phyloP scores from a whole-genome alignment of 2,113 vertebrate species.

The Oenanthe oenanthe region DNA sequence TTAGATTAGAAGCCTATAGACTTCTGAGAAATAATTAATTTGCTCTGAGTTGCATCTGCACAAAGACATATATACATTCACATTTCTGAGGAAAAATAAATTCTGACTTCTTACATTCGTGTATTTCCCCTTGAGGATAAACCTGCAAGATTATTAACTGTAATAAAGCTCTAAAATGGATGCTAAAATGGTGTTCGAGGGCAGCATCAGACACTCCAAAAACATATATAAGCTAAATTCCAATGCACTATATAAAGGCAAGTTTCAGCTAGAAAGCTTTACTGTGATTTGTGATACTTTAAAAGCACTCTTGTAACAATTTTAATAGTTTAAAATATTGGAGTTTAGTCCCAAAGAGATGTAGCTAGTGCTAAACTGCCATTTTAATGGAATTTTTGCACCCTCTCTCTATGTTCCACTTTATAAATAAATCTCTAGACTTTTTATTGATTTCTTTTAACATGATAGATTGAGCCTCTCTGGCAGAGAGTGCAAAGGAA shows the following conservation, averaged over 20 bases:
- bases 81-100: neutral
- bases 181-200: constrained; percentile 30
- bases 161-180: constrained; percentile 40
- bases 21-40: constrained; percentile 12
- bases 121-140: neutral
- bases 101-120: neutral
- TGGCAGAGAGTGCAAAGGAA: constrained; percentile 37
- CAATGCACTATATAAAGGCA: constrained; percentile 19
- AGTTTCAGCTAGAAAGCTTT: constrained; percentile 51
- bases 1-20: neutral
- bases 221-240: constrained; percentile 32
- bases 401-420: constrained; percentile 21
- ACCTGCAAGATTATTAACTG: constrained; percentile 22
- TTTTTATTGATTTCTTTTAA: constrained; percentile 66
- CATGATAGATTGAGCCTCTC: constrained; percentile 56
- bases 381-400: constrained; percentile 61
- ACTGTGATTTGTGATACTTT: constrained; percentile 50
- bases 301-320: constrained; percentile 52
- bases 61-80: neutral
- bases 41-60: neutral
- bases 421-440: constrained; percentile 65
- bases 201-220: constrained; percentile 24
- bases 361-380: constrained; percentile 21
- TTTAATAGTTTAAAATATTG: constrained; percentile 62
- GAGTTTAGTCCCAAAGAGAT: constrained; percentile 45